Conservation (phyloP, 2,797 vertebrate genomes). For the Scolopax bukidnonensis region DNA sequence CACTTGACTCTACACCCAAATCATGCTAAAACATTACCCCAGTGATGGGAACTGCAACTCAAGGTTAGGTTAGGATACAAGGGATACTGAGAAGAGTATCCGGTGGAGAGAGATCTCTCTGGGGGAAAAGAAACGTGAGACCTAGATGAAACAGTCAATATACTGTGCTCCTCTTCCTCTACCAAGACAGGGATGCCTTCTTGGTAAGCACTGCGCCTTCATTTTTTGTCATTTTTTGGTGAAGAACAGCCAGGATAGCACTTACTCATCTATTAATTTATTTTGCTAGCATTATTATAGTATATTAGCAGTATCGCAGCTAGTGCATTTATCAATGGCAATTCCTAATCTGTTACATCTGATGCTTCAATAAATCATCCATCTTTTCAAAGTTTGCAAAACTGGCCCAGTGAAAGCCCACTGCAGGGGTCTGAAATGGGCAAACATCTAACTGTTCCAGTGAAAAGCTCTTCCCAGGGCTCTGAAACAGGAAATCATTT, state of each 20-base stretch:
- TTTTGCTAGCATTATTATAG: neutral
- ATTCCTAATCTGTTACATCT: neutral
- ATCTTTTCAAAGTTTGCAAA: neutral
- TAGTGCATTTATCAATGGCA: neutral
- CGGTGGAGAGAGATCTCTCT: neutral
- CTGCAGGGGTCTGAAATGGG: neutral
- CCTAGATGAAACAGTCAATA: neutral
- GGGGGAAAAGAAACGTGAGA: neutral
- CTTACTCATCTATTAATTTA: neutral
- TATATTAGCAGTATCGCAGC: neutral
- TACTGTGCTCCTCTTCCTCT: neutral
- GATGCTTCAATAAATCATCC: neutral
- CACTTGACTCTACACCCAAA: neutral
- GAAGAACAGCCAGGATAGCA: neutral
- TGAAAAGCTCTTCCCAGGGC: neutral
- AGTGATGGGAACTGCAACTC: neutral
- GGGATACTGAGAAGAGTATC: neutral
- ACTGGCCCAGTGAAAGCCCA: neutral
- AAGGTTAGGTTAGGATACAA: neutral
- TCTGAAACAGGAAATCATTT: neutral
- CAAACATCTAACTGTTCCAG: neutral
- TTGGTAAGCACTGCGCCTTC: neutral
- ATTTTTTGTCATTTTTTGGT: neutral
- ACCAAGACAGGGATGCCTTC: neutral
- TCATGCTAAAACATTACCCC: neutral